Evolutionary conservation across 1,140 invertebrate genomes (phyloP).

Genomic region (Glossosoma conforme): DNA sequence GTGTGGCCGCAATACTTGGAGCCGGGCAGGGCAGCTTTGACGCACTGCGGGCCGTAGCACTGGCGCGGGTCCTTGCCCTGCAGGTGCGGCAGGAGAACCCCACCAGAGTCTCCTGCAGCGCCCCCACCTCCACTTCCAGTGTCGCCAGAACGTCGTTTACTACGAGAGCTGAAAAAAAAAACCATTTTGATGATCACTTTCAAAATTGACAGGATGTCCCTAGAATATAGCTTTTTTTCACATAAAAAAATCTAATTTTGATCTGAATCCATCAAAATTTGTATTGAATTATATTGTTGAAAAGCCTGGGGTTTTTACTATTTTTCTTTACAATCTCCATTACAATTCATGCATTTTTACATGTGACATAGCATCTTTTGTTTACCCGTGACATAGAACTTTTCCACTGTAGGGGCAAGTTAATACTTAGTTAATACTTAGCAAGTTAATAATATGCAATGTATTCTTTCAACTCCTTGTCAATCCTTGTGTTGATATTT

Average conservation of each 20-base stretch:
- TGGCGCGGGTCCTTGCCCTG: conserved; percentile 59
- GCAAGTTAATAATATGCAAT: not conserved
- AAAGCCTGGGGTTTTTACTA: too few relatives aligned
- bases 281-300: not conserved
- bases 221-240: too few relatives aligned
- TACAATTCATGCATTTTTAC: too few relatives aligned
- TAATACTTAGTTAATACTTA: too few relatives aligned
- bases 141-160: conserved; percentile 21
- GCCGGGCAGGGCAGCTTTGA: conserved; percentile 65
- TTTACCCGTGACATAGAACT: too few relatives aligned
- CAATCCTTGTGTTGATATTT: not conserved
- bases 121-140: not conserved
- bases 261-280: not conserved
- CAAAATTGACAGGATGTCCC: too few relatives aligned
- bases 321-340: too few relatives aligned
- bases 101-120: not conserved
- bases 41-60: conserved; percentile 89
- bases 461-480: not conserved
- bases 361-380: too few relatives aligned
- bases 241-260: not conserved
- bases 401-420: too few relatives aligned
- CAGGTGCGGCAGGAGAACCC: conserved; percentile 40
- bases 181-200: not conserved
- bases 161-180: conserved; percentile 16
- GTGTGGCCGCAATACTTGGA: conserved; percentile 95